A percentile compares a stretch with the other conserved stretches of the same genome.
These are phyloP conservation scores for Xylota sylvarum DNA, from an alignment of 2,888 invertebrate genomes.

Conservation along the genomic window DNA sequence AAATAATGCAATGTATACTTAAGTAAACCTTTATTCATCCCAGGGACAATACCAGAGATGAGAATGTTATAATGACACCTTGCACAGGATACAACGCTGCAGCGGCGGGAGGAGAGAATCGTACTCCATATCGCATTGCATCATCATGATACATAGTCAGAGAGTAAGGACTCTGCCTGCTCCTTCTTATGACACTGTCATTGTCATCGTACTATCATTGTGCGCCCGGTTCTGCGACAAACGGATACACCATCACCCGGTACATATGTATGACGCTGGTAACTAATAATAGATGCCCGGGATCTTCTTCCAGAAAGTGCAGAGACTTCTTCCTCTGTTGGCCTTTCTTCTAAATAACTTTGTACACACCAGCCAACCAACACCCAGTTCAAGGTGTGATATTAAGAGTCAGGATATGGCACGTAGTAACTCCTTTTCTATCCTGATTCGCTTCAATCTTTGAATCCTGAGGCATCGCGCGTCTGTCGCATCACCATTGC, in stretches of 20 bases:
- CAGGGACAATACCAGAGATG: conserved; percentile 31
- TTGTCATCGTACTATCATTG: conserved; percentile 72
- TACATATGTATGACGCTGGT: conserved; percentile 45
- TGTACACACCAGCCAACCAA: conserved; percentile 32
- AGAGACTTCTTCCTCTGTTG: conserved; percentile 38
- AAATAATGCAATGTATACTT: conserved; percentile 74
- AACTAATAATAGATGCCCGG: conserved; percentile 73
- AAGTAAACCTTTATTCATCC: conserved; percentile 71
- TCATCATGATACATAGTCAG: conserved; percentile 73
- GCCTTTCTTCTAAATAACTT: conserved; percentile 73
- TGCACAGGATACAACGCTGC: conserved; percentile 47
- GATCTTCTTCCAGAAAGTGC: conserved; percentile 52
- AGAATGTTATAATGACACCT: conserved; percentile 66
- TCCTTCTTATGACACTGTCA: conserved; percentile 54
- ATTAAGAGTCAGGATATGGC: conserved; percentile 71
- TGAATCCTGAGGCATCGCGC: conserved; percentile 72
- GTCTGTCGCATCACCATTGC: conserved; percentile 65
- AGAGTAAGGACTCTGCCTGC: neutral
- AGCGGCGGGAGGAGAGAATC: conserved; percentile 39
- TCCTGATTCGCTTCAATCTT: conserved; percentile 76
- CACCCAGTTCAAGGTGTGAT: conserved; percentile 69
- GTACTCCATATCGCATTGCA: conserved; percentile 72
- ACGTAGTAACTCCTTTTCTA: conserved; percentile 77
- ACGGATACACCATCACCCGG: conserved; percentile 61
- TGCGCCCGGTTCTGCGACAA: conserved; percentile 65